A percentile compares a stretch with the other conserved stretches of the same genome.
phyloP scores from a whole-genome alignment of 2,888 invertebrate genomes.

The Limnephilus lunatus region DNA sequence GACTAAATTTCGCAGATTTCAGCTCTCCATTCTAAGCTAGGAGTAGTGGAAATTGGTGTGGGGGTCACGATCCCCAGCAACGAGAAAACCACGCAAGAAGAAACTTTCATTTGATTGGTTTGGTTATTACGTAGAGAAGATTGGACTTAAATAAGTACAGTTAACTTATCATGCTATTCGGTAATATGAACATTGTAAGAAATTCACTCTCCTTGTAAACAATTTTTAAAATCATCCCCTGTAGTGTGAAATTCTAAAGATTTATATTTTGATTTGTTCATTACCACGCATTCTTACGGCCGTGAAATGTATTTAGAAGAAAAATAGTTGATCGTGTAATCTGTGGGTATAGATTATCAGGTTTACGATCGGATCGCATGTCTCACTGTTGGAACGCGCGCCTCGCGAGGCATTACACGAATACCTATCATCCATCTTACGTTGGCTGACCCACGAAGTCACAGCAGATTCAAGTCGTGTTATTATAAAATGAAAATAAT shows the following conservation, averaged over 20 bases:
- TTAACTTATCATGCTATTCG: neutral
- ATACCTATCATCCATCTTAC: neutral
- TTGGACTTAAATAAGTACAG: neutral
- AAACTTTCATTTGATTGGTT: too few relatives aligned
- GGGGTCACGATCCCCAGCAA: too few relatives aligned
- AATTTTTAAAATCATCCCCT: neutral
- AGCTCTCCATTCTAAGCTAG: too few relatives aligned
- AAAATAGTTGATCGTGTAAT: neutral
- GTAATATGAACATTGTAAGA: neutral
- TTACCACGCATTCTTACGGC: neutral
- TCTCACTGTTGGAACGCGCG: neutral
- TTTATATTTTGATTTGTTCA: neutral
- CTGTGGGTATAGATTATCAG: neutral
- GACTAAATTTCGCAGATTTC: too few relatives aligned
- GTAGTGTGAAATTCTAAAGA: neutral
- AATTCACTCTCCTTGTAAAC: neutral
- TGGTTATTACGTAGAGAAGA: too few relatives aligned
- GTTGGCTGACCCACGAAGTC: neutral
- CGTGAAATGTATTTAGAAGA: neutral
- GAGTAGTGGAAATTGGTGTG: too few relatives aligned
- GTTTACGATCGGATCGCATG: neutral
- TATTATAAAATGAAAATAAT: neutral
- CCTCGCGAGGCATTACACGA: neutral
- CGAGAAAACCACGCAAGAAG: too few relatives aligned
- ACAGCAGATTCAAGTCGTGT: neutral